Base-by-base conservation (phyloP, 2,797 vertebrate species). In the Hippocampus kuda region DNA sequence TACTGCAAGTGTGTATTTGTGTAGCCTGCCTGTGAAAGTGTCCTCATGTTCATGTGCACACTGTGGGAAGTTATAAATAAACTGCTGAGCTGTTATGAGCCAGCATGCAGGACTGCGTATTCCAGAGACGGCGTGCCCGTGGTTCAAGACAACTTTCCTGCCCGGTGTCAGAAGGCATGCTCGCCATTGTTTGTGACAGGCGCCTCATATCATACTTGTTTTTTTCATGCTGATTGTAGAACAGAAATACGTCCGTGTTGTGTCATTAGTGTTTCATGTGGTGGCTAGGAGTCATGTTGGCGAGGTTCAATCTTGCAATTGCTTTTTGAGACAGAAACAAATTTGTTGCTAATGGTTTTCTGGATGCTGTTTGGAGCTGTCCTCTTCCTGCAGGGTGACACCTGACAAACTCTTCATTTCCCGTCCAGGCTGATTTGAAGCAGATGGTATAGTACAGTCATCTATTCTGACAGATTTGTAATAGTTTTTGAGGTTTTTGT, bases 31-130 rank as follows among this genome's bases (percentile, higher is more conserved):
- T 80, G 71, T 73, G 68, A 68, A 82, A 75, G 77, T 76, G 74
- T 78, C 83, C 78, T 83, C 78, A 75, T 70, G 69, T 81, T 78
- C 74, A 68, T 59, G 78, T 54, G 77, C 75, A 77, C 71, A 72
- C 78, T 72, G 81, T 82, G 76, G 75, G 83, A 65, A 69, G 85
- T 85, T 88, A 88, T 85, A 88, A 87, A 89, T 87, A 89, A 86
- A 87, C 84, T 84, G 87, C 85, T 87, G 88, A 87, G 84, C 83
- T 79, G 85, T 84, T 83, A 79, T 83, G 81, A 83, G 79, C 80
- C 77, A 84, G 85, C 80, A 86, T 83, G 75, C 71, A 77, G 79
- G 73, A 71, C 74, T 75, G 77, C 79, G 79, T 70, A 75, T 83
- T 80, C 74, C 78, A 77, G 74, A 72, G 82, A 86, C 77, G 80